A percentile compares a stretch with the other conserved stretches of the same genome.
These are phyloP conservation scores for Tetrao urogallus DNA, from an alignment of 2,113 vertebrate genomes.

Conservation along the genomic window DNA sequence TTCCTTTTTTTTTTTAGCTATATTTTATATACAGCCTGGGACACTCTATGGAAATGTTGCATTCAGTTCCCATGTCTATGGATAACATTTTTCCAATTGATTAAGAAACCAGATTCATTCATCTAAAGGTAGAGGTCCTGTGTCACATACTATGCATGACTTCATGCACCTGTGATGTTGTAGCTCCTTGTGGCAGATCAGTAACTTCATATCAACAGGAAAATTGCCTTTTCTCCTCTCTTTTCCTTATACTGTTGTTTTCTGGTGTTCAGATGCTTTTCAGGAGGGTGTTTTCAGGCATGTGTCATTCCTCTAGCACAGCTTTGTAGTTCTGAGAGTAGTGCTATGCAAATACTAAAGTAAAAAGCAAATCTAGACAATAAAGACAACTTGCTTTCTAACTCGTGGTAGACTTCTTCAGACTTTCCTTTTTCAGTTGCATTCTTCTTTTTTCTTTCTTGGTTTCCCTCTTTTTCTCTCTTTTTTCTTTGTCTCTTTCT, in stretches of 20 bases:
- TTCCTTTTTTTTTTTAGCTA: not conserved
- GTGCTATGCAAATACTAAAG: not conserved
- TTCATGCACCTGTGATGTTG: not conserved
- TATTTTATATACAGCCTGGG: not conserved
- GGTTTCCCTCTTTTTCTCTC: not conserved
- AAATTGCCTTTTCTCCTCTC: not conserved
- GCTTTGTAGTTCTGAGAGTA: not conserved
- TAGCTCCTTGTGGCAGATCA: not conserved
- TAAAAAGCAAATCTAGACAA: constrained; percentile 22
- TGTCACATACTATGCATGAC: not conserved
- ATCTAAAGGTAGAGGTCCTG: not conserved
- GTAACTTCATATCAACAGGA: constrained; percentile 12
- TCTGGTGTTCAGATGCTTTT: not conserved
- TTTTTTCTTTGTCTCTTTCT: not conserved
- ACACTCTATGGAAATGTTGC: not conserved
- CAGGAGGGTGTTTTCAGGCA: not conserved
- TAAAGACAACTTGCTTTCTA: not conserved
- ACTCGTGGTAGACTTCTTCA: not conserved
- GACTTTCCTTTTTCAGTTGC: not conserved
- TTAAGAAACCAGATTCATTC: not conserved
- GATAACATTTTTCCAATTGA: not conserved
- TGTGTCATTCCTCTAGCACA: not conserved
- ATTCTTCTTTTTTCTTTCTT: not conserved
- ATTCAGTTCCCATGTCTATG: not conserved
- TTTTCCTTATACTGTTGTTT: not conserved